These are phyloP conservation scores for Drosophila flavopinicola DNA, from an alignment of 2,888 invertebrate species.

Conservation along the genomic window DNA sequence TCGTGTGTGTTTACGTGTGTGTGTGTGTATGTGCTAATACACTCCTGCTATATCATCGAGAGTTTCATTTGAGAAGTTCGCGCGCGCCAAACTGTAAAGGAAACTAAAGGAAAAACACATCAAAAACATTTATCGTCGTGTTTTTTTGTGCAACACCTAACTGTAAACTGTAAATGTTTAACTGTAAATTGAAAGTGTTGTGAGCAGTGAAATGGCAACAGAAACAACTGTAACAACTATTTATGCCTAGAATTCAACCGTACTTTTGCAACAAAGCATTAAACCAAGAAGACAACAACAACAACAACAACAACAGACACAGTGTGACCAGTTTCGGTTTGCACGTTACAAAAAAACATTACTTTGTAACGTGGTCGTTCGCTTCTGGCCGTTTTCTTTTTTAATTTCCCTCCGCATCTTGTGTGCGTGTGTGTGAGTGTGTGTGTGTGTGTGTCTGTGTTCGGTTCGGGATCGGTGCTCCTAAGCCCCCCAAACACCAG, in stretches of 20 bases:
- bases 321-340: slow-evolving; percentile 21
- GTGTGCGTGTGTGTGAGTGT: too few species aligned
- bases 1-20: slow-evolving; percentile 18
- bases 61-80: slow-evolving; percentile 28
- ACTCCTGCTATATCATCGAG: slow-evolving; percentile 15
- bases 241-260: slow-evolving; percentile 20
- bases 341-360: slow-evolving; percentile 18
- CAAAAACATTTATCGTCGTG: slow-evolving; percentile 26
- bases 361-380: slow-evolving; percentile 34
- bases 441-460: slow-evolving; percentile 22
- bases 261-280: slow-evolving; percentile 7
- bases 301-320: background rate
- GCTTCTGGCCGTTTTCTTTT: background rate
- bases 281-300: too few species aligned
- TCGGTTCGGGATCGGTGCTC: slow-evolving; percentile 35
- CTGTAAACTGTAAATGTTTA: slow-evolving; percentile 51
- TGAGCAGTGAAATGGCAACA: slow-evolving; percentile 21
- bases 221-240: slow-evolving; percentile 13
- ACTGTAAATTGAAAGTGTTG: slow-evolving; percentile 31
- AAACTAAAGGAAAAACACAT: slow-evolving; percentile 20
- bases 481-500: slow-evolving; percentile 13
- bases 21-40: background rate
- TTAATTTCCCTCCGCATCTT: background rate
- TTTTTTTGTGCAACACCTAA: slow-evolving; percentile 28
- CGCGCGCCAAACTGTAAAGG: slow-evolving; percentile 56